Evolutionary conservation across 2,797 vertebrate species (phyloP).

Genomic region (Peromyscus nudipes): DNA sequence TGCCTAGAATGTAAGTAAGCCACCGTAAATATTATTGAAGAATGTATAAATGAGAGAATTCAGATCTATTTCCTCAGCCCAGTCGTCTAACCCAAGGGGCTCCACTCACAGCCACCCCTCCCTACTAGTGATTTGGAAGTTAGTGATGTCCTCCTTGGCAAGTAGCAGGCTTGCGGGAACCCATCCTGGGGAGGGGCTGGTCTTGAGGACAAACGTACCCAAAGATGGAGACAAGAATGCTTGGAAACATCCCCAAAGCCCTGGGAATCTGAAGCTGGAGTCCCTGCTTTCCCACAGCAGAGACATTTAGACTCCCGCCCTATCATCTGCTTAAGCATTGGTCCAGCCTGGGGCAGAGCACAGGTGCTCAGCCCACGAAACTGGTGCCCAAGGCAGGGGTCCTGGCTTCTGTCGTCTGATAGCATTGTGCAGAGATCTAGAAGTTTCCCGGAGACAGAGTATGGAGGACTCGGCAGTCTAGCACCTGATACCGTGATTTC

Average conservation of each 20-base stretch:
- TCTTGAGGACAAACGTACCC: not conserved
- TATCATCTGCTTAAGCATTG: rapidly evolving
- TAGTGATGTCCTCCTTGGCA: slow-evolving; percentile 28
- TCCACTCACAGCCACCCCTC: not conserved
- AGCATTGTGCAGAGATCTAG: not conserved
- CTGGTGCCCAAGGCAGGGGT: too few species aligned
- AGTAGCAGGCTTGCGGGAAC: not conserved
- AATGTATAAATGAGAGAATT: not conserved
- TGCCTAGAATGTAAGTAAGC: not conserved
- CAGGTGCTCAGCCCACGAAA: not conserved
- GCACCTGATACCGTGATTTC: not conserved
- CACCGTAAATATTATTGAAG: slow-evolving; percentile 15
- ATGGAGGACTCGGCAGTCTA: not conserved
- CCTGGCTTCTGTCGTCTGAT: not conserved
- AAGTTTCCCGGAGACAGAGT: not conserved
- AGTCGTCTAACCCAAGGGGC: not conserved
- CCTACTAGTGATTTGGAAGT: not conserved
- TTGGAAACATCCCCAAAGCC: not conserved
- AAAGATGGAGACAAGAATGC: not conserved
- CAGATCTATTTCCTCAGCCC: not conserved
- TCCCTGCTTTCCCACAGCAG: not conserved
- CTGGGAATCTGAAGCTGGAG: not conserved
- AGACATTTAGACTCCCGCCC: not conserved
- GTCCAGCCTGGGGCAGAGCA: rapidly evolving
- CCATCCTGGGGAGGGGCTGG: not conserved